Conservation (phyloP, 2,113 vertebrate genomes). For the Leptocoma aspasia region DNA sequence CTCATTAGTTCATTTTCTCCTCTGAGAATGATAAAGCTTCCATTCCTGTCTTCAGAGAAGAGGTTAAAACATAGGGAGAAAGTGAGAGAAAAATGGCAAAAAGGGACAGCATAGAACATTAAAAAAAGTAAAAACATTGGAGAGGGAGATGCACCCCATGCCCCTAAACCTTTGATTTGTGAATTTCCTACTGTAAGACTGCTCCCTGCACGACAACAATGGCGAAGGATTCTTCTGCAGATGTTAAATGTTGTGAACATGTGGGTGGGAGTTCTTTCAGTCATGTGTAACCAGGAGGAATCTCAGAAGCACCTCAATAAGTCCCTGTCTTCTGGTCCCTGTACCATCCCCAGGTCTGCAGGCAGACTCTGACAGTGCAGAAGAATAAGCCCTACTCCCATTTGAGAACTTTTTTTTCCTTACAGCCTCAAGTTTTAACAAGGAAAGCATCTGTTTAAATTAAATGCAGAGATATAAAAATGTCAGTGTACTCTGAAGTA, state of each 20-base stretch:
- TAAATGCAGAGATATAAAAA: neutral
- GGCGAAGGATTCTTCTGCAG: neutral
- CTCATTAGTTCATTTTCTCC: neutral
- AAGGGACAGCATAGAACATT: neutral
- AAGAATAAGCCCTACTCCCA: neutral
- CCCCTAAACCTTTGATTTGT: rapidly evolving
- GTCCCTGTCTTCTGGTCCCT: too few relatives aligned
- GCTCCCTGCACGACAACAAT: neutral
- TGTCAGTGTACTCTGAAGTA: neutral
- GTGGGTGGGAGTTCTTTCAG: neutral
- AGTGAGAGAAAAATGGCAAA: neutral
- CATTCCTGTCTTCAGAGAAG: neutral
- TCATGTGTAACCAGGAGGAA: neutral
- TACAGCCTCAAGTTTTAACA: neutral
- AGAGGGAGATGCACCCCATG: rapidly evolving
- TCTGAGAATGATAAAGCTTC: neutral
- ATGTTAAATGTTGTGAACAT: neutral
- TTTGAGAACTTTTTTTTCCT: neutral
- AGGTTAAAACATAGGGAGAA: neutral
- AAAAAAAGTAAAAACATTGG: neutral
- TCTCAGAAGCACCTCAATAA: neutral
- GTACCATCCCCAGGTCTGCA: neutral
- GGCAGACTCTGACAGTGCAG: too few relatives aligned
- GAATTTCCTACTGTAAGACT: neutral
- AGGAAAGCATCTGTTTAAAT: neutral